Evolutionary conservation across 2,113 vertebrate species (phyloP), one percentile per base, ranked within the genome.

Genomic region (Columba livia): DNA sequence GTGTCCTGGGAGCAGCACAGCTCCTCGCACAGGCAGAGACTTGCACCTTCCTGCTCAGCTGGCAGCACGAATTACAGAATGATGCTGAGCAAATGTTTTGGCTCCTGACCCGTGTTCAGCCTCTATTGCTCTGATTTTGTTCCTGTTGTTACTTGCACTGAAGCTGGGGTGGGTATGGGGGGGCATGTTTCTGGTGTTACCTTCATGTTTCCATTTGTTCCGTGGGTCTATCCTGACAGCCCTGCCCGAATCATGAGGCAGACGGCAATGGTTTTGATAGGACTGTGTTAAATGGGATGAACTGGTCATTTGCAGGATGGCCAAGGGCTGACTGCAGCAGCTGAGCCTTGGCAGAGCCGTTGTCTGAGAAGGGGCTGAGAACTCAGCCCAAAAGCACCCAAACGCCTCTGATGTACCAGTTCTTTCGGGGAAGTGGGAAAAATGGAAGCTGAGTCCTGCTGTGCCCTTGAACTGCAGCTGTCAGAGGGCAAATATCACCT

Each of bases 221-320:
- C 3, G 3, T 20, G 62, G 29, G 10, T 11, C n/a, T 48, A 15
- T 11, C 54, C 25, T 0, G 1, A 66, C 34, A 44, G 1, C 18
- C 44, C 54, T 50, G 47, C 47, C 58, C 58, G 17, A 2, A 47
- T 16, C 48, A 42, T 19, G 15, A 16, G 48, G n/a, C 5, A 36
- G 54, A 5, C 10, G 6, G 16, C 28, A 51, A 3, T 31, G 21
- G 42, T 15, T 47, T 14, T 6, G 48, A 2, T 0, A 29, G 60
- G 54, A 15, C 6, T 51, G 54, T 17, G 6, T 31, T 21, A 34
- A 53, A 48, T 3, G 1, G 28, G 13, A 28, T 31, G 19, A n/a
- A 47, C 21, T 26, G 42, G 19, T 10, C 3, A 1, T 31, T 34
- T 17, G 9, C 9, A 12, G 85, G 85, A 24, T 2, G 50, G 54